These are phyloP conservation scores for Gnathonemus echidnorhynchus DNA, from an alignment of 2,113 vertebrate genomes.

Conservation along the genomic window DNA sequence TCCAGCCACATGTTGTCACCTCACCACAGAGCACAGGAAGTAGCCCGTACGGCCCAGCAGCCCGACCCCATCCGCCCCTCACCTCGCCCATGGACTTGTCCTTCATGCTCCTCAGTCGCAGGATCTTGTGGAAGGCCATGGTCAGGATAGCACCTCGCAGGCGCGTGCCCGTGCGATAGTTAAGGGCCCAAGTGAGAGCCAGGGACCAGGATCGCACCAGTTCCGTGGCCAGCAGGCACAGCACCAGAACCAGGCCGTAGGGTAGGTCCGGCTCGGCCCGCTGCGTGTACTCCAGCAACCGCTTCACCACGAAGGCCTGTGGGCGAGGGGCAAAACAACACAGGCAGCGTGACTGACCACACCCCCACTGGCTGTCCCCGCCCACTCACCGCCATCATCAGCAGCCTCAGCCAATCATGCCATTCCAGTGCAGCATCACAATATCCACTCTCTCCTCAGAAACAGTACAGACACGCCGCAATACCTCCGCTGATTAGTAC, in stretches of 20 bases:
- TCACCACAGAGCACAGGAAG: not conserved
- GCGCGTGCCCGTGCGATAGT: slow-evolving; percentile 81
- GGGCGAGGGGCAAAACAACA: slow-evolving; percentile 61
- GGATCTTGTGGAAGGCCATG: slow-evolving; percentile 84
- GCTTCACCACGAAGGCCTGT: slow-evolving; percentile 88
- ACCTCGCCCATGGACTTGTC: slow-evolving; percentile 88
- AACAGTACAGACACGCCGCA: slow-evolving; percentile 12
- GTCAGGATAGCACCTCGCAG: slow-evolving; percentile 82
- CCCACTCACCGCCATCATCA: slow-evolving; percentile 23
- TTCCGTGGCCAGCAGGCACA: slow-evolving; percentile 79
- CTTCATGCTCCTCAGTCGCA: slow-evolving; percentile 76
- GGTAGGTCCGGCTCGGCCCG: slow-evolving; percentile 67
- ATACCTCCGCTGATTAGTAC: slow-evolving; percentile 20
- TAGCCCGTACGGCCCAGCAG: not conserved
- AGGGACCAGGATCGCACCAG: slow-evolving; percentile 85
- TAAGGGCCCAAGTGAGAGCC: slow-evolving; percentile 84
- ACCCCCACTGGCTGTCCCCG: slow-evolving; percentile 33
- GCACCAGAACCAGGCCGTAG: slow-evolving; percentile 80
- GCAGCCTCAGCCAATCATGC: slow-evolving; percentile 26
- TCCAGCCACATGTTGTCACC: not conserved
- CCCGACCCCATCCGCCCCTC: not conserved
- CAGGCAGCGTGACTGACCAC: slow-evolving; percentile 52
- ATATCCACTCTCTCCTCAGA: slow-evolving; percentile 25
- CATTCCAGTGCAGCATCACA: slow-evolving; percentile 29
- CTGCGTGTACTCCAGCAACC: slow-evolving; percentile 83